Percentiles rank a stretch among this genome's conserved stretches.
phyloP scores from a whole-genome alignment of 2,797 vertebrate genomes.

The Eulemur rubriventer region DNA sequence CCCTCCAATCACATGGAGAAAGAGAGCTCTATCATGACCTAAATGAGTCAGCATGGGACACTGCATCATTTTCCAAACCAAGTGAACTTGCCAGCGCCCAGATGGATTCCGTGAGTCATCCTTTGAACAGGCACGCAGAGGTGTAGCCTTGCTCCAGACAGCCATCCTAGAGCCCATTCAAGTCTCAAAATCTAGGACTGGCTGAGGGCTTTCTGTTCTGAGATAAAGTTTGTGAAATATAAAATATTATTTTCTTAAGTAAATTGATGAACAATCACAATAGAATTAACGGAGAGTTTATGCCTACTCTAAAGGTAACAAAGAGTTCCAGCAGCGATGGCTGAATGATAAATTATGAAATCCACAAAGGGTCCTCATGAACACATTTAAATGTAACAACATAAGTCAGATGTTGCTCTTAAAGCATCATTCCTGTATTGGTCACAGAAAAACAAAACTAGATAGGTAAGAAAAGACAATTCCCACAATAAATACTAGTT shows the following conservation, averaged over 20 bases:
- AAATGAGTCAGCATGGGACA: not conserved
- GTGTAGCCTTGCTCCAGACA: not conserved
- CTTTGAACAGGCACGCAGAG: not conserved
- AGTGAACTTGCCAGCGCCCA: not conserved
- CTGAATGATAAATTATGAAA: not conserved
- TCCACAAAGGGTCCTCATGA: not conserved
- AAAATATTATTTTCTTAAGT: not conserved
- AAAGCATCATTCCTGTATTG: not conserved
- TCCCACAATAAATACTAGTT: not conserved
- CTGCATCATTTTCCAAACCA: not conserved
- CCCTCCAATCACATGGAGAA: not conserved
- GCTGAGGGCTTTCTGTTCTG: not conserved
- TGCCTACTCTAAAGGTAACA: not conserved
- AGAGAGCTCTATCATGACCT: not conserved
- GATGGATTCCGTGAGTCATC: not conserved
- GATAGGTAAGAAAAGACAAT: not conserved
- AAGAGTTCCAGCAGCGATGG: not conserved
- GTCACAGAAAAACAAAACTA: not conserved
- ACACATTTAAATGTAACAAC: not conserved
- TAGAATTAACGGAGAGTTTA: not conserved
- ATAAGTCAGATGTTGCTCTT: not conserved
- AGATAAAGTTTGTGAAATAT: not conserved
- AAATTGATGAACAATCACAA: not conserved
- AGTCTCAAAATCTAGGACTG: not conserved
- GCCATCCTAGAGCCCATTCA: not conserved